These are phyloP conservation scores for Pomacea maculata DNA, from an alignment of 1,140 invertebrate species.

Conservation along the genomic window DNA sequence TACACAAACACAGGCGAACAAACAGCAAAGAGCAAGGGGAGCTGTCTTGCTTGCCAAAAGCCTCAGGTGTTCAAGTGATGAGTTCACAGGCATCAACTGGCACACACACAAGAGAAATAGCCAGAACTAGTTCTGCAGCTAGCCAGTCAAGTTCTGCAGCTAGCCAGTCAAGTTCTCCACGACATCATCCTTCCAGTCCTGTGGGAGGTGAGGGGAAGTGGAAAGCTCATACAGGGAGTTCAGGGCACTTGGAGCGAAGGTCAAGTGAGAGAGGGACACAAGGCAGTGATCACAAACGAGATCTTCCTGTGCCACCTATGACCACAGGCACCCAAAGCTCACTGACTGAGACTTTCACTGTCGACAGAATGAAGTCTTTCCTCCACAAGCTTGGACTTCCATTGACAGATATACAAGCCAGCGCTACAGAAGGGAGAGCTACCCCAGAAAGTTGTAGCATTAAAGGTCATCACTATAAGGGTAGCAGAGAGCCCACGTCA, in stretches of 20 bases:
- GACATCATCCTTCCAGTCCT: too few relatives aligned
- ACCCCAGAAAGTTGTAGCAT: conserved; percentile 21
- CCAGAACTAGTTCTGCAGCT: too few relatives aligned
- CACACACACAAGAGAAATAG: too few relatives aligned
- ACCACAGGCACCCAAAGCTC: not conserved
- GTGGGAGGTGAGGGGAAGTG: too few relatives aligned
- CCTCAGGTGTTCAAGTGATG: too few relatives aligned
- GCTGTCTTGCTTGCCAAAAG: conserved; percentile 1
- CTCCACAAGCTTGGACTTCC: conserved; percentile 26
- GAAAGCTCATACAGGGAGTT: too few relatives aligned
- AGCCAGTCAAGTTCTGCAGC: too few relatives aligned
- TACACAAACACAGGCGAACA: conserved; percentile 39
- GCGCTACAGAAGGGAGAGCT: conserved; percentile 7
- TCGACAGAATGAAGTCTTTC: conserved; percentile 42
- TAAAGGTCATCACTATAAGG: conserved; percentile 37
- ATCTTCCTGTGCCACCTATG: not conserved
- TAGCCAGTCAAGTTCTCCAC: too few relatives aligned
- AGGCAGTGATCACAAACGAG: too few relatives aligned
- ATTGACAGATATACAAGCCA: conserved; percentile 1
- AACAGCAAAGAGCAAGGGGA: conserved; percentile 27
- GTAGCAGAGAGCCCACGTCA: conserved; percentile 38
- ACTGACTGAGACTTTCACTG: conserved; percentile 47
- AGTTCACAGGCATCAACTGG: not conserved
- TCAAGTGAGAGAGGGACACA: too few relatives aligned
- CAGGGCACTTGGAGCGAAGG: too few relatives aligned